Evolutionary conservation across 2,797 vertebrate genomes (phyloP), one percentile per base, ranked within the genome.

Genomic region (Amniataba percoides): DNA sequence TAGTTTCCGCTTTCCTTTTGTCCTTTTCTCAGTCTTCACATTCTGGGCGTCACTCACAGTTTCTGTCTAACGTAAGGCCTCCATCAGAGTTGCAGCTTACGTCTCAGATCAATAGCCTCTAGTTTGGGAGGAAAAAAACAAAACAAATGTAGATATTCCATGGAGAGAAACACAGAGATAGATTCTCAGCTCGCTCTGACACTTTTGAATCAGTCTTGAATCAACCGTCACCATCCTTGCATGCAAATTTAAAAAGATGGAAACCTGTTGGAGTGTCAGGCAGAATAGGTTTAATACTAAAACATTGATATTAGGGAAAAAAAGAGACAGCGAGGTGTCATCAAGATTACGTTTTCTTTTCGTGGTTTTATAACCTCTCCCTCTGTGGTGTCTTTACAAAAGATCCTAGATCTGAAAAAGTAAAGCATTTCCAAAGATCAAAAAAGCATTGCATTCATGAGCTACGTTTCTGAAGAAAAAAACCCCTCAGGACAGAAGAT

Each of bases 31-130:
- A 21, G 1, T 61, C 14, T 16, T 27, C 19, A 36, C 14, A 42
- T 5, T 63, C n/a, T 42, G 7, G 61, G 52, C 59, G 21, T 43
- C 63, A 34, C 23, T 56, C 52, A 31, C 25, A 31, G 51, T 64
- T 18, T 45, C 5, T 74, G 19, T 53, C 16, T 25, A 13, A 23
- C n/a, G 49, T 25, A 25, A 66, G 57, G 19, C 57, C 39, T 66
- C 23, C 23, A 55, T 36, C 67, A 60, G 63, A 65, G 7, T 13
- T 34, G 23, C 34, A 23, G 45, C 13, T 66, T 61, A 23, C n/a
- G 36, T 49, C 15, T 43, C 11, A 5, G 4, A 65, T 68, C 52
- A 64, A 59, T 62, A 49, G 34, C 19, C 3, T 62, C 10, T 36
- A 9, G 2, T 53, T 58, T 51, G 43, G 9, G 7, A 16, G 27